phyloP scores from a whole-genome alignment of 1,140 invertebrate species.

The Dendrolimus punctatus region DNA sequence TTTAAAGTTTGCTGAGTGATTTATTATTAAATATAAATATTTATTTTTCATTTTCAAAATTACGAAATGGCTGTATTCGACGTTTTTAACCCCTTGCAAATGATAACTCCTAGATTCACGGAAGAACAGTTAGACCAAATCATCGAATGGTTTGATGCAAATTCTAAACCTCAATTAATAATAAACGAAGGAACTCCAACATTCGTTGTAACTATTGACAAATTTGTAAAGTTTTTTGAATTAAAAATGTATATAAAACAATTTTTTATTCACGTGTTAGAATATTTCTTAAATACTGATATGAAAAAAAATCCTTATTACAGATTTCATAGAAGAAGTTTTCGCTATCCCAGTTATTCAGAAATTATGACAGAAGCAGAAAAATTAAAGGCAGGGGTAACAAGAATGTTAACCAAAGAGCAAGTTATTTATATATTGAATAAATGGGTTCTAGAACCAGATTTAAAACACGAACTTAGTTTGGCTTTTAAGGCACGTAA shows the following conservation, averaged over 20 bases:
- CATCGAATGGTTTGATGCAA: conserved; percentile 42
- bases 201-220: conserved; percentile 45
- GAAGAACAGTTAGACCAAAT: conserved; percentile 43
- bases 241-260: conserved; percentile 40
- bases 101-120: conserved; percentile 32
- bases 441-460: conserved; percentile 35
- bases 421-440: conserved; percentile 53
- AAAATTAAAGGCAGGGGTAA: conserved; percentile 34
- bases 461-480: conserved; percentile 48
- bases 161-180: conserved; percentile 32
- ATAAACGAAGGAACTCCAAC: conserved; percentile 33
- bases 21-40: neutral
- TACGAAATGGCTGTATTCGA: conserved; percentile 29
- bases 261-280: conserved; percentile 1
- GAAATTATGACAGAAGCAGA: conserved; percentile 53
- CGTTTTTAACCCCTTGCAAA: conserved; percentile 35
- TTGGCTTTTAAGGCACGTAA: conserved; percentile 46
- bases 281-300: neutral
- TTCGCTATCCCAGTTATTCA: conserved; percentile 48
- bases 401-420: conserved; percentile 41
- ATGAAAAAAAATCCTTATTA: conserved; percentile 7
- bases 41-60: conserved; percentile 4
- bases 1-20: neutral
- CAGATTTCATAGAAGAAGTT: conserved; percentile 51
- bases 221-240: conserved; percentile 41